phyloP scores from a whole-genome alignment of 2,888 invertebrate species.

The Meteorus colon region DNA sequence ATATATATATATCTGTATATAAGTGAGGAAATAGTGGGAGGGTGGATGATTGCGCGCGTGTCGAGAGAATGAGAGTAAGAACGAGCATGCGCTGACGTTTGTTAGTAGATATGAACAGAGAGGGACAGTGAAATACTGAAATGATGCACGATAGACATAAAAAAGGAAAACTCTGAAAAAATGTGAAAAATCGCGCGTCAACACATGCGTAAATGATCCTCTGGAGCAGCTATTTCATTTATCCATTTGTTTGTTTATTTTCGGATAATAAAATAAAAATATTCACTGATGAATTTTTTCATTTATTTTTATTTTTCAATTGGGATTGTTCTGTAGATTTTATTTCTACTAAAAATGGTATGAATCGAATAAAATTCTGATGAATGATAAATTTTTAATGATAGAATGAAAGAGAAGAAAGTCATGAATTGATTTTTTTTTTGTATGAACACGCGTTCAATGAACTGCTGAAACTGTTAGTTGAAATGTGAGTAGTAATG shows the following conservation, averaged over 20 bases:
- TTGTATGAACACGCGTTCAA: constrained; percentile 16
- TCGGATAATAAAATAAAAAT: neutral
- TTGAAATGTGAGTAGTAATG: constrained; percentile 25
- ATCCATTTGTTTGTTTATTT: constrained; percentile 18
- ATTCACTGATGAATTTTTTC: no score
- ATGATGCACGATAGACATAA: no score
- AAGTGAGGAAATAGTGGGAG: constrained; percentile 55
- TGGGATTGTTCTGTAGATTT: no score
- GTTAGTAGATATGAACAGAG: neutral
- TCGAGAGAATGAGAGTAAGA: neutral
- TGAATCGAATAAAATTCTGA: no score
- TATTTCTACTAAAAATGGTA: no score
- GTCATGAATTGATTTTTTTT: constrained; percentile 22
- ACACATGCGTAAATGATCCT: constrained; percentile 23
- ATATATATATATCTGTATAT: constrained; percentile 18
- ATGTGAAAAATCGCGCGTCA: constrained; percentile 27
- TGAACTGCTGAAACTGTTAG: constrained; percentile 27
- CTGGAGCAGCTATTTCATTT: constrained; percentile 29
- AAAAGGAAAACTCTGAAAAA: neutral
- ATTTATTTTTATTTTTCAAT: no score
- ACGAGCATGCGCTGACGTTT: neutral
- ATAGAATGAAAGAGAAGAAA: no score
- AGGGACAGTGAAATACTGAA: neutral
- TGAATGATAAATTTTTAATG: no score
- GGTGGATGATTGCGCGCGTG: constrained; percentile 29